Evolutionary conservation across 2,888 invertebrate species (phyloP).

Genomic region (Phortica okadai): DNA sequence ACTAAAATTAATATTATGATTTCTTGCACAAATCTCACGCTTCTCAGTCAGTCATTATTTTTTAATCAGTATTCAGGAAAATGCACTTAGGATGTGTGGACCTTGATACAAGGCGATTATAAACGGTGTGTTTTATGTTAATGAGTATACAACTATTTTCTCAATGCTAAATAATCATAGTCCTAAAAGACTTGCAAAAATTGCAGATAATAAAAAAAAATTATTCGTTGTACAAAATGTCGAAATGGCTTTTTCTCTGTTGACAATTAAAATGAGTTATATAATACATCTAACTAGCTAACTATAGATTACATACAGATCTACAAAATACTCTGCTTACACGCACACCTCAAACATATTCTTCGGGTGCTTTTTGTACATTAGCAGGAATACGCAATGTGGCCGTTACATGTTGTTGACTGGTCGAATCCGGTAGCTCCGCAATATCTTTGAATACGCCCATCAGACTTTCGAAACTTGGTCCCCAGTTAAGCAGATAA

Average conservation of each 20-base stretch:
- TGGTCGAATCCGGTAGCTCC: constrained; percentile 90
- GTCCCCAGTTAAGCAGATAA: constrained; percentile 96
- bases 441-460: constrained; percentile 98
- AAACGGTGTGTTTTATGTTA: constrained; percentile 8
- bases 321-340: constrained; percentile 12
- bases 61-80: constrained; percentile 19
- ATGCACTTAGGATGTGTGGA: constrained; percentile 54
- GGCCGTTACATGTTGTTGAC: constrained; percentile 84
- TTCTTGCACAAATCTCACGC: constrained; percentile 33
- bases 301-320: constrained; percentile 19
- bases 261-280: constrained; percentile 5
- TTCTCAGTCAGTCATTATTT: constrained; percentile 17
- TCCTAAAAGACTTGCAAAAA: constrained; percentile 3
- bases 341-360: constrained; percentile 83
- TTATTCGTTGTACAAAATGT: constrained; percentile 57
- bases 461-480: constrained; percentile 95
- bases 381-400: constrained; percentile 86
- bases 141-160: constrained; percentile 44
- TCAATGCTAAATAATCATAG: constrained; percentile 32
- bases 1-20: constrained; percentile 33
- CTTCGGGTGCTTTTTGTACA: constrained; percentile 91
- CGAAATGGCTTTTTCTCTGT: constrained; percentile 54
- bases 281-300: constrained; percentile 16
- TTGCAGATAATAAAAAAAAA: constrained; percentile 2
- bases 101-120: constrained; percentile 76